These are phyloP conservation scores for Fregetta grallaria DNA, from an alignment of 2,113 vertebrate species.

Conservation along the genomic window DNA sequence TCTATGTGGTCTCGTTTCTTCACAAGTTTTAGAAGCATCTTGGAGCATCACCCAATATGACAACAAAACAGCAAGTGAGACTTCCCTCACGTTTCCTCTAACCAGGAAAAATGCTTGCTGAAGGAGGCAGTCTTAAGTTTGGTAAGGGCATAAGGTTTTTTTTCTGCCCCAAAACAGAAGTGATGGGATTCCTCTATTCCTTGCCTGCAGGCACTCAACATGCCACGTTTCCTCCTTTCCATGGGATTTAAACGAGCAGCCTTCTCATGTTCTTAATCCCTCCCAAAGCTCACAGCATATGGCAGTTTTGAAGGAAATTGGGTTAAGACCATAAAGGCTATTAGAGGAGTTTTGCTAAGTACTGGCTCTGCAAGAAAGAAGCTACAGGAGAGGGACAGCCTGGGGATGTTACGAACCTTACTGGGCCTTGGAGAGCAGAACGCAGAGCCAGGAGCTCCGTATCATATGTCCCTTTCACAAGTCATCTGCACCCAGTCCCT, in stretches of 20 bases:
- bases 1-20: neutral
- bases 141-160: neutral
- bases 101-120: neutral
- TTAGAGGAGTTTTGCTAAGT: slow-evolving; percentile 16
- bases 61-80: neutral
- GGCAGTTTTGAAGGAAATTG: slow-evolving; percentile 40
- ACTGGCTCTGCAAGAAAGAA: neutral
- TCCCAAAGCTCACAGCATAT: slow-evolving; percentile 48
- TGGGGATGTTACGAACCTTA: neutral
- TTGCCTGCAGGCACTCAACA: slow-evolving; percentile 15
- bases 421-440: neutral
- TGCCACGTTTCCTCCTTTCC: neutral
- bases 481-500: neutral
- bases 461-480: neutral
- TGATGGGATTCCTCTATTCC: neutral
- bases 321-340: slow-evolving; percentile 33
- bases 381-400: neutral
- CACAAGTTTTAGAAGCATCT: neutral
- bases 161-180: neutral
- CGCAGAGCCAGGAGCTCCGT: neutral
- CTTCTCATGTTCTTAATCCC: slow-evolving; percentile 17
- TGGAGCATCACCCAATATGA: neutral
- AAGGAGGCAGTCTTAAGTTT: neutral
- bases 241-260: slow-evolving; percentile 26
- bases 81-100: neutral